These are phyloP conservation scores for Myanophis thanlyinensis DNA, from an alignment of 2,113 vertebrate genomes.

Conservation along the genomic window DNA sequence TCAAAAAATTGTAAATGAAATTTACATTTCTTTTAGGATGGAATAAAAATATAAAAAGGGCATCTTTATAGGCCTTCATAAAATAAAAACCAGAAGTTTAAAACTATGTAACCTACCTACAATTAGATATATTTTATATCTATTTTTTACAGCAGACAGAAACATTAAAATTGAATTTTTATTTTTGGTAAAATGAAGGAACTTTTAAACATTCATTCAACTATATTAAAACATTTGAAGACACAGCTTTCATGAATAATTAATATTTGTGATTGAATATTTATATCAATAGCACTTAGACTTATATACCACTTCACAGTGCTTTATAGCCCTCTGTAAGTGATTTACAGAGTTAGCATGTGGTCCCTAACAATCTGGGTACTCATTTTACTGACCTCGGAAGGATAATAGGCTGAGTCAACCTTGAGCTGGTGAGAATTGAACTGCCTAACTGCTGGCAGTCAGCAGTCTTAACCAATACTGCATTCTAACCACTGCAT, in stretches of 20 bases:
- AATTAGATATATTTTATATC: neutral
- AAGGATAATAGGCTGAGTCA: neutral
- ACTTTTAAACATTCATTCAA: neutral
- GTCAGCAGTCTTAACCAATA: neutral
- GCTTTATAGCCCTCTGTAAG: too few relatives aligned
- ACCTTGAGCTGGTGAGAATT: neutral
- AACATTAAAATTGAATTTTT: neutral
- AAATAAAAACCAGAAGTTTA: neutral
- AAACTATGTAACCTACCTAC: neutral
- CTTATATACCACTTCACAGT: too few relatives aligned
- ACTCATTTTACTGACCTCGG: neutral
- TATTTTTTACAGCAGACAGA: neutral
- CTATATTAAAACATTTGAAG: neutral
- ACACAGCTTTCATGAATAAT: neutral
- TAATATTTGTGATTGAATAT: neutral
- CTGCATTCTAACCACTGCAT: neutral
- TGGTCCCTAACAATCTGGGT: neutral
- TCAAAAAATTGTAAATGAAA: neutral
- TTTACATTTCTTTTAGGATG: neutral
- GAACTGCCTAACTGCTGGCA: neutral
- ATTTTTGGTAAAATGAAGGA: neutral
- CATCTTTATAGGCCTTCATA: neutral
- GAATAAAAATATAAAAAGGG: neutral
- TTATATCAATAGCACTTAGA: too few relatives aligned
- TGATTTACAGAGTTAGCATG: neutral